Evolutionary conservation across 2,888 invertebrate genomes (phyloP).

Genomic region (Dicyrtomina minuta): DNA sequence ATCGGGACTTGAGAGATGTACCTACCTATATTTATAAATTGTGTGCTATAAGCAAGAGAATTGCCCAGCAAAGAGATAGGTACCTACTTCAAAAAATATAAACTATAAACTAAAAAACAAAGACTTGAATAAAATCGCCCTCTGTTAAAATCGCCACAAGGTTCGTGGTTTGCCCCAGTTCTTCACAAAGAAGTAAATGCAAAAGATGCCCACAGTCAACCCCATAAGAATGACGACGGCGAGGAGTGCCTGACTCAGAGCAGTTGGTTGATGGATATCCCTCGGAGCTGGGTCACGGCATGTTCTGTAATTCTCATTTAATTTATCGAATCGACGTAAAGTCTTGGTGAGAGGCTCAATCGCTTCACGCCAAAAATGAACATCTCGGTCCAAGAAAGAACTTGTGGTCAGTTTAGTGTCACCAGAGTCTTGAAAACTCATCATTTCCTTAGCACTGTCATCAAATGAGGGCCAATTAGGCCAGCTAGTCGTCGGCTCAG

Average conservation of each 20-base stretch:
- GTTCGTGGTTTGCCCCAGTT: constrained; percentile 18
- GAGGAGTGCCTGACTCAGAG: constrained; percentile 7
- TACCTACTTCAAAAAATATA: too few species aligned
- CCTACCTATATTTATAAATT: too few species aligned
- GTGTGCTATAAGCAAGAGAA: too few species aligned
- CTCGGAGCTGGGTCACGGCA: too few species aligned
- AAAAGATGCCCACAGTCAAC: neutral
- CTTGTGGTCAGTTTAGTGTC: constrained; percentile 11
- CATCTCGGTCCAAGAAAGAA: constrained; percentile 34
- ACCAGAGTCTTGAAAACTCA: constrained; percentile 17
- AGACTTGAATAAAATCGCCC: too few species aligned
- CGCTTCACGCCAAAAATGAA: constrained; percentile 39
- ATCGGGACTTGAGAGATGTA: too few species aligned
- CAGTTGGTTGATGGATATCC: neutral
- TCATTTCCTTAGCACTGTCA: constrained; percentile 8
- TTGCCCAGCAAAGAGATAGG: too few species aligned
- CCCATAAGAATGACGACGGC: constrained; percentile 20
- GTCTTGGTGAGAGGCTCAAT: constrained; percentile 6
- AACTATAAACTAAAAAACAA: too few species aligned
- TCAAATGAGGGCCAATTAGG: constrained; percentile 25
- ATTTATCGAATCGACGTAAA: neutral
- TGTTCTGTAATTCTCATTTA: neutral
- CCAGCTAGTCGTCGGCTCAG: neutral
- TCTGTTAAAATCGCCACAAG: constrained; percentile 20
- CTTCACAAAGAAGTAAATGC: constrained; percentile 10